Evolutionary conservation across 2,888 invertebrate species (phyloP).

Genomic region (Philaethria dido): DNA sequence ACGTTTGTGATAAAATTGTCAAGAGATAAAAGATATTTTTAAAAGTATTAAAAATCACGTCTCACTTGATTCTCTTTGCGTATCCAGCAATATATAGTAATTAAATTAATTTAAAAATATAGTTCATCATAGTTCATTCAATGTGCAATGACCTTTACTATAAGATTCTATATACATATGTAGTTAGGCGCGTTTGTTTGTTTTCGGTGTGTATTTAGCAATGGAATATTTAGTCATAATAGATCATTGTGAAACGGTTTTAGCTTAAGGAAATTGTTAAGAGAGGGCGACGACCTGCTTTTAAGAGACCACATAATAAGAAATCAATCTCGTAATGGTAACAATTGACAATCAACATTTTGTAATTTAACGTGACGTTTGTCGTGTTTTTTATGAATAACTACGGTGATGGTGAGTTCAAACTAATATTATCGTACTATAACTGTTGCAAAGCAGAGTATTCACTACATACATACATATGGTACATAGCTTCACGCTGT

Average conservation of each 20-base stretch:
- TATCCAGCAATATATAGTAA: too few relatives aligned
- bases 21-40: too few relatives aligned
- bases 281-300: slow-evolving; percentile 2
- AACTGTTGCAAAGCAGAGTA: too few relatives aligned
- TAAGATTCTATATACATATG: not conserved
- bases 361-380: slow-evolving; percentile 2
- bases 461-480: too few relatives aligned
- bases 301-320: slow-evolving; percentile 5
- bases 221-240: slow-evolving; percentile 21
- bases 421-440: too few relatives aligned
- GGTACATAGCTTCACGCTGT: too few relatives aligned
- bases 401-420: too few relatives aligned
- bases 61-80: not conserved
- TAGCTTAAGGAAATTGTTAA: slow-evolving; percentile 10
- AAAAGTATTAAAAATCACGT: too few relatives aligned
- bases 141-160: not conserved
- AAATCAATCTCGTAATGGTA: slow-evolving; percentile 3
- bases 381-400: too few relatives aligned
- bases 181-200: slow-evolving; percentile 3
- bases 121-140: not conserved
- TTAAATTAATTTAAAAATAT: not conserved
- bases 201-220: slow-evolving; percentile 9
- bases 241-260: slow-evolving; percentile 12
- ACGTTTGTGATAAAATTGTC: too few relatives aligned
- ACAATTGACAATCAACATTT: slow-evolving; percentile 6